Percentiles rank a stretch among this genome's conserved stretches.
Conservation (phyloP, 2,113 vertebrate species). For the Hypanus sabinus region DNA sequence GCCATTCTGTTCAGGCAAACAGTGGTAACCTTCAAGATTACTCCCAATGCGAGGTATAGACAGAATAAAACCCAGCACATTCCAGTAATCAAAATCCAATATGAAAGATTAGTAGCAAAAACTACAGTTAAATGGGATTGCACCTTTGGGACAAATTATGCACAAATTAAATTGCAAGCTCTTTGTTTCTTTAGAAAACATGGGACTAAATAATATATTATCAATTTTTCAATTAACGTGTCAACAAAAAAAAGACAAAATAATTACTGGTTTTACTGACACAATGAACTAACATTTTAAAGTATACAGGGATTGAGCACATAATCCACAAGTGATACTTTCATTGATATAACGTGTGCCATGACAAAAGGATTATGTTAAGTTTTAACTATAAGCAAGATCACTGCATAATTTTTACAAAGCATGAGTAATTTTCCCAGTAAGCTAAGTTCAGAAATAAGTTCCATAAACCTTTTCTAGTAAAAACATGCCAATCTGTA, state of each 20-base stretch:
- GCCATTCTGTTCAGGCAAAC: too few relatives aligned
- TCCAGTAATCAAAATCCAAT: neutral
- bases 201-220: neutral
- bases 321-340: slow-evolving; percentile 3
- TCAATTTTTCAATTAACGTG: neutral
- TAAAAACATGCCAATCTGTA: neutral
- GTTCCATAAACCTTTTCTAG: neutral
- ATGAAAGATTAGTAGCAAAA: neutral
- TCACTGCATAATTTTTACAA: neutral
- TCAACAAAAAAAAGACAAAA: neutral
- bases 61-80: neutral
- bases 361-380: neutral
- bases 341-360: neutral
- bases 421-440: neutral
- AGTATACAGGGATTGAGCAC: neutral
- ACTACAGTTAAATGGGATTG: neutral
- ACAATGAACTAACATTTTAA: neutral
- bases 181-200: neutral
- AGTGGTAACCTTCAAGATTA: too few relatives aligned
- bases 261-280: neutral
- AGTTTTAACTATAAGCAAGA: neutral
- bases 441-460: neutral
- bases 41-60: neutral
- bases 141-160: neutral
- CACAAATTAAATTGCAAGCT: neutral